Base-by-base conservation (phyloP, 23 tunicate species). In the Botrylloides violaceus region DNA sequence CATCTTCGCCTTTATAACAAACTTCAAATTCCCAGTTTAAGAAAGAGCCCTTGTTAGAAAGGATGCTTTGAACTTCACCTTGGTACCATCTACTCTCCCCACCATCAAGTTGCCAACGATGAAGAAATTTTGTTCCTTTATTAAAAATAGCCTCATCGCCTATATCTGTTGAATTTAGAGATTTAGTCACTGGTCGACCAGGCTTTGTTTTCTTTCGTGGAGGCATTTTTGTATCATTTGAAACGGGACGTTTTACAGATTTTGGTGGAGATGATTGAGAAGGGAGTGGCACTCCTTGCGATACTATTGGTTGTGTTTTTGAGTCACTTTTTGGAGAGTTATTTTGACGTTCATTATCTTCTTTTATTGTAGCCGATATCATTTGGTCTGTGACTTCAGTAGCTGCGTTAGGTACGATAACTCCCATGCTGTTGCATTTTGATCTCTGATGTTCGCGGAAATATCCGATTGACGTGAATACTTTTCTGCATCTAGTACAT, bases 61-160 rank as follows among this genome's bases (percentile, higher is more conserved):
- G 7, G 6, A 80, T 15, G 1, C 82, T 61, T 4, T 68, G 32
- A 15, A 68, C 74, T 28, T 68, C 74, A 5, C 95, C 95, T 36
- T 80, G 72, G 70, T 80, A 87, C 95, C 95, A 87, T 47, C 55
- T 68, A 59, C 95, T 87, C 2, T 58, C 61, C 2, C 82, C 86
- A n/a, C 34, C 43, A 38, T 74, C 81, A 4, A 84, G 70, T 64
- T 87, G 95, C 95, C 95, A 87, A 2, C 95, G 82, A 71, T 87
- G 95, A 21, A 87, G 48, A 65, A 87, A 55, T 5, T 56, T 66
- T 21, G 95, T 76, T 2, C 95, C 95, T 20, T 76, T 76, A 37
- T 3, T 65, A 65, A 43, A 34, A 4, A 75, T 32, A 2, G 74
- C 74, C 27, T 56, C 74, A 4, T 22, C 6, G 22, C 1, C n/a